phyloP scores from a whole-genome alignment of 2,888 invertebrate species.

The Salpingus planirostris region DNA sequence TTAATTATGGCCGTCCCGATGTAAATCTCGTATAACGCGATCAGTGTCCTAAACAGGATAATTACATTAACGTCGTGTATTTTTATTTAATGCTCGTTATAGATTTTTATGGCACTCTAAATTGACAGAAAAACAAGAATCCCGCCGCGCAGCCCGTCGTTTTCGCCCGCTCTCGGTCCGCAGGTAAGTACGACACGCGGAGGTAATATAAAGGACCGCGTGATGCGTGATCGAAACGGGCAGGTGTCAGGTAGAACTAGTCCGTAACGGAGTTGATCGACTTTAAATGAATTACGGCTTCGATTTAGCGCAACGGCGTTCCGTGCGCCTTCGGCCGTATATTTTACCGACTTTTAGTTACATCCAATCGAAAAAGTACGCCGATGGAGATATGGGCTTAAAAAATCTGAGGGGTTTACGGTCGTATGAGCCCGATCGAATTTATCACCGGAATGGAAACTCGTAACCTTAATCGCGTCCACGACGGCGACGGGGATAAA shows the following conservation, averaged over 20 bases:
- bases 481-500: too few species aligned
- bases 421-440: too few species aligned
- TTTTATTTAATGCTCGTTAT: constrained; percentile 26
- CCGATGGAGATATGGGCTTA: too few species aligned
- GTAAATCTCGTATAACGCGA: constrained; percentile 20
- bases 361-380: too few species aligned
- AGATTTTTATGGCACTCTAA: constrained; percentile 35
- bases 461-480: too few species aligned
- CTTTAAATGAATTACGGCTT: constrained; percentile 23
- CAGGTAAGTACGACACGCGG: too few species aligned
- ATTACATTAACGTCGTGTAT: constrained; percentile 29
- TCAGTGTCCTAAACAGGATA: constrained; percentile 25
- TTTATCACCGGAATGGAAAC: too few species aligned
- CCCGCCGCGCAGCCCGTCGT: constrained; percentile 34
- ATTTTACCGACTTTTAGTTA: too few species aligned
- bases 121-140: constrained; percentile 37
- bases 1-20: constrained; percentile 9
- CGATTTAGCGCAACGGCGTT: constrained; percentile 16
- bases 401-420: constrained; percentile 30
- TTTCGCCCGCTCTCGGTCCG: too few species aligned
- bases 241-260: constrained; percentile 31
- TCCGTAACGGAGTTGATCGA: constrained; percentile 26
- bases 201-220: too few species aligned
- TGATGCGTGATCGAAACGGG: constrained; percentile 32
- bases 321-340: too few species aligned